These are phyloP conservation scores for Patiria miniata DNA, from an alignment of 35 echinoderm and acorn worm genomes.

Conservation along the genomic window DNA sequence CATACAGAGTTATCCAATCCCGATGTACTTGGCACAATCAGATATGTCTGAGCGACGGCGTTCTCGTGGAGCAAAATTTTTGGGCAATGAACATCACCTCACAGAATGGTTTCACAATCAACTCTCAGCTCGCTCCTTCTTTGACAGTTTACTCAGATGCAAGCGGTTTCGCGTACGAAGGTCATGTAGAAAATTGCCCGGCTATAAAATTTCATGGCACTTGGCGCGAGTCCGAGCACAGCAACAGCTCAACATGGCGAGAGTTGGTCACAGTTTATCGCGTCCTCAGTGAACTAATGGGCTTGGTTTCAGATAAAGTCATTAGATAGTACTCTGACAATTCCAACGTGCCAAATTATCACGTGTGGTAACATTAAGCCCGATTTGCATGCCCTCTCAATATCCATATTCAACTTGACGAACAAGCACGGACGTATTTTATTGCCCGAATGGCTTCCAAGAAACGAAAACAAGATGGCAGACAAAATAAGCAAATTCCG, in stretches of 20 bases:
- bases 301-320: constrained; percentile 15
- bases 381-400: constrained; percentile 14
- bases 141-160: constrained; percentile 42
- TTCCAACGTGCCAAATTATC: constrained; percentile 44
- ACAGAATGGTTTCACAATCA: constrained; percentile 25
- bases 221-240: not conserved
- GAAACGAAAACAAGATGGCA: constrained; percentile 44
- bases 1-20: not conserved
- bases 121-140: constrained; percentile 2
- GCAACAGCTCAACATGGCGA: constrained; percentile 15
- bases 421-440: not conserved
- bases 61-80: not conserved
- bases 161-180: constrained; percentile 29
- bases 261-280: not conserved
- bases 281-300: not conserved
- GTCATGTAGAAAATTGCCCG: not conserved
- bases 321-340: constrained; percentile 43
- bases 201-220: not conserved
- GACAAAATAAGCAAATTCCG: constrained; percentile 43
- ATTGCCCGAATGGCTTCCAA: constrained; percentile 25
- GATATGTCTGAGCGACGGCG: not conserved
- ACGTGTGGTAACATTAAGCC: constrained; percentile 34
- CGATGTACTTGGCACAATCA: not conserved
- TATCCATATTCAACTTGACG: constrained; percentile 28
- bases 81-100: constrained; percentile 20